These are phyloP conservation scores for Eutrigla gurnardus DNA, from an alignment of 2,797 vertebrate genomes.

Conservation along the genomic window DNA sequence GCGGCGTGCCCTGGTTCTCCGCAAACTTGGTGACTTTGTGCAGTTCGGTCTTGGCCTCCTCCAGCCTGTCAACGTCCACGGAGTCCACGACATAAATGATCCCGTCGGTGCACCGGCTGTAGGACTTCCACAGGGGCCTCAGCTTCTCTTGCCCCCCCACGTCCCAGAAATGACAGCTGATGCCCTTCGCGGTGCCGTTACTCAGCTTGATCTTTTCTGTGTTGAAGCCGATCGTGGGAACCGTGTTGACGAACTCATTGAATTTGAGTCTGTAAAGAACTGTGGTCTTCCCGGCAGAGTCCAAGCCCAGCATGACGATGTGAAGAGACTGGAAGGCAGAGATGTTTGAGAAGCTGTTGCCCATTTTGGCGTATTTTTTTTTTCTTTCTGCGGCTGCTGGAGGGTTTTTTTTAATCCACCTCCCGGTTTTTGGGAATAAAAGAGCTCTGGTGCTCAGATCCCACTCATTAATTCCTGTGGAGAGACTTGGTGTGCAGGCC, in stretches of 20 bases:
- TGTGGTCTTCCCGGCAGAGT: conserved; percentile 97
- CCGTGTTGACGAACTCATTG: conserved; percentile 98
- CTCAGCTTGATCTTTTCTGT: conserved; percentile 95
- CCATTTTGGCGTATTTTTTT: conserved; percentile 81
- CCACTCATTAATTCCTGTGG: background rate
- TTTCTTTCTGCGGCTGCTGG: background rate
- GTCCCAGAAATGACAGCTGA: conserved; percentile 99
- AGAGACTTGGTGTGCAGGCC: conserved; percentile 9
- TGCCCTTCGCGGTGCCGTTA: conserved; percentile 90
- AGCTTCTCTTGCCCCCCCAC: conserved; percentile 98
- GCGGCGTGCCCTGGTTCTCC: conserved; percentile 96
- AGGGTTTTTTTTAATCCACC: background rate
- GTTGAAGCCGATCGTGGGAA: conserved; percentile 98
- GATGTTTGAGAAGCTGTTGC: conserved; percentile 96
- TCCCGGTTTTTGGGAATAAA: background rate
- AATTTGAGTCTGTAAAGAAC: conserved; percentile 96
- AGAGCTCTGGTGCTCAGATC: conserved; percentile 2
- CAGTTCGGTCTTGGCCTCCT: conserved; percentile 95
- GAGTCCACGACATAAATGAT: conserved; percentile 99
- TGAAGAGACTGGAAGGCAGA: conserved; percentile 97
- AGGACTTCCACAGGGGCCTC: conserved; percentile 97
- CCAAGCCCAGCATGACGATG: conserved; percentile 97
- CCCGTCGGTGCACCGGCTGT: conserved; percentile 97
- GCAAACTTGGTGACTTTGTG: conserved; percentile 98
- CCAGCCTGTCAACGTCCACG: conserved; percentile 94